A percentile compares a stretch with the other conserved stretches of the same genome.
phyloP scores from a whole-genome alignment of 2,797 vertebrate species.

The Anguilla megastoma region DNA sequence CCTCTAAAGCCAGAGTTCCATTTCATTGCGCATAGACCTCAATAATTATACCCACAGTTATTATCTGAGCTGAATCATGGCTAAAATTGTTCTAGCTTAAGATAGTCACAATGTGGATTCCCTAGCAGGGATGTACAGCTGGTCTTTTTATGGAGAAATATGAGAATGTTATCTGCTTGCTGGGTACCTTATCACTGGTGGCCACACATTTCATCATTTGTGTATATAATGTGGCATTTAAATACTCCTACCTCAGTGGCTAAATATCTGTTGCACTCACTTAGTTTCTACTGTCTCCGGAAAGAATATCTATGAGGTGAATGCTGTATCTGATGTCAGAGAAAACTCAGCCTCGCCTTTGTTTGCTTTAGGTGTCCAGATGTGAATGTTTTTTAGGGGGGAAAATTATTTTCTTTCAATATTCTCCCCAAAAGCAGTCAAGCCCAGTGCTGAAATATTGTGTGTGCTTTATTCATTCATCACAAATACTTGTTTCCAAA shows the following conservation, averaged over 20 bases:
- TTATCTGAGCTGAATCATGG: neutral
- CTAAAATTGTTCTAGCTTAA: neutral
- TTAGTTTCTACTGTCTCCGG: neutral
- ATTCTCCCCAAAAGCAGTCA: constrained; percentile 16
- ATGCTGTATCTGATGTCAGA: neutral
- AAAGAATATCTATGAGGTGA: constrained; percentile 9
- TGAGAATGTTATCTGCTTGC: constrained; percentile 10
- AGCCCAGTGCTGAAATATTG: constrained; percentile 44
- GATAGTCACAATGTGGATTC: neutral
- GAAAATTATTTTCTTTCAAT: neutral
- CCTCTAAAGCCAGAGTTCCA: neutral
- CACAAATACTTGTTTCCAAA: constrained; percentile 57
- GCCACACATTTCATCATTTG: constrained; percentile 15
- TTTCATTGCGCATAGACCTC: neutral
- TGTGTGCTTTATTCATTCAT: constrained; percentile 62
- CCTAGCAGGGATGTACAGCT: neutral
- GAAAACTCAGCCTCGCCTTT: neutral
- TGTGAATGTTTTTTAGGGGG: neutral
- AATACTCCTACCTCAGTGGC: neutral
- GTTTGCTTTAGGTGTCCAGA: constrained; percentile 5
- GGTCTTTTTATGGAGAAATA: neutral
- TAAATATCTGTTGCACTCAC: neutral
- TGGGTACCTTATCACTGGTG: neutral
- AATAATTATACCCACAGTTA: neutral
- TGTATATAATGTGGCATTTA: constrained; percentile 14